Base-by-base conservation (phyloP, 2,113 vertebrate species). In the Natator depressus region DNA sequence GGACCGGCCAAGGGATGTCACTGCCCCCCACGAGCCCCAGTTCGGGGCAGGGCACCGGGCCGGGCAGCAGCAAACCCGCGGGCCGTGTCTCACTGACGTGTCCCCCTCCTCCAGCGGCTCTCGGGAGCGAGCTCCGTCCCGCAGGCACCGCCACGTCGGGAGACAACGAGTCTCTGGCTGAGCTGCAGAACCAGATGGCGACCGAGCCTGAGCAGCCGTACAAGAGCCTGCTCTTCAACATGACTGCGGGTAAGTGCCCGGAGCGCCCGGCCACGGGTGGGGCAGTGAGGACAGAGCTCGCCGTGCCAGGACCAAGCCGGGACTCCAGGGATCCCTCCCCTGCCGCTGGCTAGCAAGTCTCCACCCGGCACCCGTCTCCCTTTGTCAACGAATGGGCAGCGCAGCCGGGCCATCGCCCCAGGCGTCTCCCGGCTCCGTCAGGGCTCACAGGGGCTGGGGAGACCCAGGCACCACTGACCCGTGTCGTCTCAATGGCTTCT, bases 61-160 rank as follows among this genome's bases (percentile, higher is more conserved):
- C 10, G 20, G 20, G 78, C 24, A 24, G 42, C 29, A 35, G 49
- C 3, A 31, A 8, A 31, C 42, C 42, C 13, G 25, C 8, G 19
- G 65, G 19, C 19, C 0, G 1, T 12, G 4, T 12, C 31, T 12
- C 0, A 0, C n/a, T 87, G 54, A 90, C 4, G 24, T 9, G 87
- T 51, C 69, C 16, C 12, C 17, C 14, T 55, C 89, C 75, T 3
- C 0, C 85, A 97, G 97, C 6, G 0, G 72, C 97, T 49, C 90
- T 97, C 87, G 91, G 86, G 10, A 78, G 65, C 0, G 80, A 50
- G 47, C 75, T 96, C 19, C 91, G 80, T 65, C 86, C 87, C 0
- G 6, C 0, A 0, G 91, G 46, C 0, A 0, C 49, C 0, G 1
- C 81, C 13, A 59, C 3, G 0, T 59, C 72, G 1, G 35, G 11